Evolutionary conservation across 2,113 vertebrate species (phyloP).

Genomic region (mouse (Mus musculus)): GRCm39 chr12:18546501-18547000

Average conservation of each 20-base stretch:
- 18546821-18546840: background rate
- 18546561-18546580: no score
- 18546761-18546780: background rate
- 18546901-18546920: background rate
- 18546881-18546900: background rate
- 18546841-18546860: background rate
- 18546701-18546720: no score
- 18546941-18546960: background rate
- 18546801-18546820: background rate
- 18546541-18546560: no score
- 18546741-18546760: background rate
- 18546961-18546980: background rate
- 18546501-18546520: no score
- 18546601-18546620: no score
- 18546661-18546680: no score
- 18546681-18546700: no score
- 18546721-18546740: background rate
- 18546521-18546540: no score
- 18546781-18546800: background rate
- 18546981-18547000: background rate
- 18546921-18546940: background rate
- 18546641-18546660: no score
- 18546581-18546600: no score
- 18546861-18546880: background rate
- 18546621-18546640: no score